These are phyloP conservation scores for Deilephila porcellus DNA, from an alignment of 2,888 invertebrate genomes.

Conservation along the genomic window DNA sequence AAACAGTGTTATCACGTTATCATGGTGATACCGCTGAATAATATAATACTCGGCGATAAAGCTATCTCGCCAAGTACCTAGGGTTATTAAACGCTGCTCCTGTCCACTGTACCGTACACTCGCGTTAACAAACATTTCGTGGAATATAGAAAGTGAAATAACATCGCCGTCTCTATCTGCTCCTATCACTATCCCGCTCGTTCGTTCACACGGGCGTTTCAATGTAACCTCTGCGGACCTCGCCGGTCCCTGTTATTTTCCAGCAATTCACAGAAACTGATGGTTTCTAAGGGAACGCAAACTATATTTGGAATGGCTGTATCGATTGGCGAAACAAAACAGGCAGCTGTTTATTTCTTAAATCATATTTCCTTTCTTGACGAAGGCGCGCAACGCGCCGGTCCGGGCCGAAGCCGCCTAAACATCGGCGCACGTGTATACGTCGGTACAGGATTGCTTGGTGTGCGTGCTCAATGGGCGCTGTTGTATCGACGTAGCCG, in stretches of 20 bases:
- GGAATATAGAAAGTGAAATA: constrained; percentile 37
- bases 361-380: constrained; percentile 36
- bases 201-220: constrained; percentile 6
- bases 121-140: constrained; percentile 21
- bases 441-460: background rate
- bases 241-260: constrained; percentile 19
- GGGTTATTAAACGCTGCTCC: constrained; percentile 37
- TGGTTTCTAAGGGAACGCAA: constrained; percentile 26
- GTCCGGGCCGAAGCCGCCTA: constrained; percentile 36
- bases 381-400: background rate
- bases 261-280: constrained; percentile 6
- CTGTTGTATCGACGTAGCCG: constrained; percentile 58
- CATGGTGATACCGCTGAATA: constrained; percentile 60
- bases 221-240: constrained; percentile 20
- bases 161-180: constrained; percentile 29
- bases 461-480: constrained; percentile 66
- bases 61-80: constrained; percentile 45
- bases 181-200: background rate
- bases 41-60: constrained; percentile 60
- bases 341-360: constrained; percentile 48
- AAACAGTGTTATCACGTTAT: constrained; percentile 63
- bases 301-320: constrained; percentile 43
- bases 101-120: constrained; percentile 13
- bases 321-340: constrained; percentile 45
- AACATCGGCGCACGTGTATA: constrained; percentile 49